These are phyloP conservation scores for Aporrectodea caliginosa DNA, from an alignment of 1,140 invertebrate genomes.

Conservation along the genomic window DNA sequence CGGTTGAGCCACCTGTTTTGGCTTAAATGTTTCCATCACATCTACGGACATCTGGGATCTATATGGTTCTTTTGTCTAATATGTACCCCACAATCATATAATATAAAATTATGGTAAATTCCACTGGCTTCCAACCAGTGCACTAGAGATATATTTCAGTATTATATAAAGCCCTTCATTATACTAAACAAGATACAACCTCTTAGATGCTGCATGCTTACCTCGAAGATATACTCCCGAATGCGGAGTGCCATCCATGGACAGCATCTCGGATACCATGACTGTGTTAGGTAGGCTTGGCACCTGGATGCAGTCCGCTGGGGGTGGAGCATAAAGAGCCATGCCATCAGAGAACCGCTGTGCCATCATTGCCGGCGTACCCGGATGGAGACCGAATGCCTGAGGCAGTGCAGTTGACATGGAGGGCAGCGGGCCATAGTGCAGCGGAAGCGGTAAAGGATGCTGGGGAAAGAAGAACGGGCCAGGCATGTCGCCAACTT, in stretches of 20 bases:
- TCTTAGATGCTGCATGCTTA: too few species aligned
- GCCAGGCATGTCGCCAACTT: constrained; percentile 22
- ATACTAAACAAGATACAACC: too few species aligned
- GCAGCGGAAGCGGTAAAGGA: background rate
- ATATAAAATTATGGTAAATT: too few species aligned
- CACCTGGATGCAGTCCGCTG: background rate
- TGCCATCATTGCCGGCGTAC: constrained; percentile 31
- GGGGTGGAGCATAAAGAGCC: background rate
- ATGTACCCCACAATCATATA: too few species aligned
- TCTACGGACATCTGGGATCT: too few species aligned
- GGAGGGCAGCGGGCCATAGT: background rate
- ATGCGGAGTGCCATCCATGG: background rate
- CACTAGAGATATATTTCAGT: too few species aligned
- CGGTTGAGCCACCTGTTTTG: too few species aligned
- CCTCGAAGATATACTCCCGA: background rate
- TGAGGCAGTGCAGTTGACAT: background rate
- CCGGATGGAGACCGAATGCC: constrained; percentile 8
- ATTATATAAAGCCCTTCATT: too few species aligned
- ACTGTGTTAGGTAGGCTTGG: too few species aligned
- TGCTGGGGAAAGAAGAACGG: background rate
- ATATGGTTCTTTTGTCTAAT: too few species aligned
- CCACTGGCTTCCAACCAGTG: too few species aligned
- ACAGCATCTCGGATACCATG: background rate
- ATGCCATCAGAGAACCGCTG: constrained; percentile 19
- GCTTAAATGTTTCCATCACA: too few species aligned